Percentiles rank a stretch among this genome's conserved stretches.
These are phyloP conservation scores for Stenoptilia bipunctidactyla DNA, from an alignment of 2,888 invertebrate species.

Conservation along the genomic window DNA sequence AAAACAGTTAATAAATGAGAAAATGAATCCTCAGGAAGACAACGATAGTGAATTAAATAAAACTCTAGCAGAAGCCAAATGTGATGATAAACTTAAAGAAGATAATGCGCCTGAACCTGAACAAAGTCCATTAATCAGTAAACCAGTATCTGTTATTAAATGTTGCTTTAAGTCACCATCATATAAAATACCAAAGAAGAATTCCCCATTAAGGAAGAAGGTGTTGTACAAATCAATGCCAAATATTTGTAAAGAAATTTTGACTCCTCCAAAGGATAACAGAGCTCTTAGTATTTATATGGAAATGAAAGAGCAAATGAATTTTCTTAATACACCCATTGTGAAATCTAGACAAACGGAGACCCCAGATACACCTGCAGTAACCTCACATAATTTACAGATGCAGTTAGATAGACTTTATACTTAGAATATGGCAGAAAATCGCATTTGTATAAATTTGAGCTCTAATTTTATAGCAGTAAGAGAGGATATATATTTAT, in stretches of 20 bases:
- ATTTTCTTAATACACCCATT: conserved; percentile 46
- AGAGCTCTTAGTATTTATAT: conserved; percentile 46
- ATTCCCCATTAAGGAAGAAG: conserved; percentile 37
- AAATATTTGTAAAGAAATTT: conserved; percentile 24
- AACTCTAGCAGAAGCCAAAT: conserved; percentile 19
- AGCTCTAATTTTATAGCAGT: neutral
- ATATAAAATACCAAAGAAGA: conserved; percentile 52
- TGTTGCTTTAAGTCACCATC: conserved; percentile 35
- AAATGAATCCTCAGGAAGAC: no score
- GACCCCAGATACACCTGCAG: conserved; percentile 38
- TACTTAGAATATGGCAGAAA: neutral
- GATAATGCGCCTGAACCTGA: conserved; percentile 17
- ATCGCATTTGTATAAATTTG: neutral
- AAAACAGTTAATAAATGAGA: conserved; percentile 33
- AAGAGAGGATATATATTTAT: neutral
- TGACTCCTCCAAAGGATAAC: conserved; percentile 31
- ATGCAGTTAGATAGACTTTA: conserved; percentile 49
- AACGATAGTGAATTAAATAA: conserved; percentile 20
- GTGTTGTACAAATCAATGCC: conserved; percentile 45
- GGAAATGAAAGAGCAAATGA: conserved; percentile 50
- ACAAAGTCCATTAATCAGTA: conserved; percentile 19
- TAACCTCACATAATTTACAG: conserved; percentile 49
- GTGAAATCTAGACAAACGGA: conserved; percentile 20
- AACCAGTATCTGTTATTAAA: conserved; percentile 36
- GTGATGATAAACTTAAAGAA: conserved; percentile 17